Base-by-base conservation (phyloP, 2,888 invertebrate species). In the Lysandra coridon region DNA sequence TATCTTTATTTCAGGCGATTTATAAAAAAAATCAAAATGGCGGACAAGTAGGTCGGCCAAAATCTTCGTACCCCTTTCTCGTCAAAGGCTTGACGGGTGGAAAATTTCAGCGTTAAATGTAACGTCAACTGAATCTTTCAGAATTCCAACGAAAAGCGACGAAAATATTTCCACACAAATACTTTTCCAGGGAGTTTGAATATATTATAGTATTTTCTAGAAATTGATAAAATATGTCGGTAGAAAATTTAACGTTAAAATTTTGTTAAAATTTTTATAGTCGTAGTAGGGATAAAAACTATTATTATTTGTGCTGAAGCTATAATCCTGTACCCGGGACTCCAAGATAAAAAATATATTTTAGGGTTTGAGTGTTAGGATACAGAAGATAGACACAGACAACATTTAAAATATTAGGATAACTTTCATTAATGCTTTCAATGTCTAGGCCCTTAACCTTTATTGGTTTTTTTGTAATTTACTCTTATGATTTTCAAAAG, bases 31-130 rank as follows among this genome's bases (percentile, higher is more conserved):
- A 23, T 23, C 23, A 23, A 23, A 23, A 23, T 23, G 23, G 0
- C 23, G 23, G 23, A 23, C 23, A 23, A 23, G 23, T 23, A 23
- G 23, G 23, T 23, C 23, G 23, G 23, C 23, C 23, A 23, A 23
- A 23, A 23, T 23, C 23, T 23, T 23, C 23, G 23, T 23, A 23
- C 23, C 23, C 23, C 23, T 37, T 75, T 49, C 7, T 4, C 30
- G 5, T 75, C 53, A 75, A 53, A 75, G 75, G 49, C 37, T 5
- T 10, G 4, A 4, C 49, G 75, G 44, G 4, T 1, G 74, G 53
- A 53, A 75, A 75, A 53, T 14, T 75, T 49, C 75, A 75, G 10
- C 30, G 75, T 30, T 75, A 74, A 74, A 74, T 44, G 23, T 74
- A 49, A 75, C 49, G 49, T 53, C 44, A 49, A 53, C 49, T 44